phyloP scores from a whole-genome alignment of 2,113 vertebrate genomes.

The Caretta caretta region DNA sequence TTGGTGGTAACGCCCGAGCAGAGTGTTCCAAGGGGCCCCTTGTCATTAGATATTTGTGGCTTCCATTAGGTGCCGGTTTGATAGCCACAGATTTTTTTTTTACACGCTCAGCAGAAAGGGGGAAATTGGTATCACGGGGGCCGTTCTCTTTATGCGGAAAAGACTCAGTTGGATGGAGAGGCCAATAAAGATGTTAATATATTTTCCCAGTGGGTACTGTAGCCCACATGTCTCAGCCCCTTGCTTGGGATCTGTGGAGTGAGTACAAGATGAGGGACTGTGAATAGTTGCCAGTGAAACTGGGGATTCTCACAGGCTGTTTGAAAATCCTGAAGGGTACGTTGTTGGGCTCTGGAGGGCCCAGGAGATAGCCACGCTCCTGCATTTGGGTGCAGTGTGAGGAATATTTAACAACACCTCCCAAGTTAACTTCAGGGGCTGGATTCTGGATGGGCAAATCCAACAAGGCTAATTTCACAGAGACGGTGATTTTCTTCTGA shows the following conservation, averaged over 20 bases:
- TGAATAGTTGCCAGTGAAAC: slow-evolving; percentile 8
- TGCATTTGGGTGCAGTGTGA: not conserved
- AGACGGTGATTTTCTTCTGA: not conserved
- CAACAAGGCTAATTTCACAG: not conserved
- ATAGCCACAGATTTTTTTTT: slow-evolving; percentile 63
- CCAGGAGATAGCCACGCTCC: not conserved
- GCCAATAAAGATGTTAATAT: slow-evolving; percentile 68
- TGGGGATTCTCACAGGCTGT: slow-evolving; percentile 7
- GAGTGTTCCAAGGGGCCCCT: slow-evolving; percentile 30
- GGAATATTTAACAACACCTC: not conserved
- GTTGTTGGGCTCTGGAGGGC: not conserved
- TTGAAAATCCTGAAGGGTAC: not conserved
- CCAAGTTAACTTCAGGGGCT: not conserved
- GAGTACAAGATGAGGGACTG: not conserved
- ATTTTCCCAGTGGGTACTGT: slow-evolving; percentile 47
- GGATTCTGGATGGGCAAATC: not conserved
- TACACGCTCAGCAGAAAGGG: slow-evolving; percentile 61
- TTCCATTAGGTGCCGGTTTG: slow-evolving; percentile 61
- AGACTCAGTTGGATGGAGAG: slow-evolving; percentile 64
- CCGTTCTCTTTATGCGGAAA: slow-evolving; percentile 73
- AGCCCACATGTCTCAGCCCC: slow-evolving; percentile 36
- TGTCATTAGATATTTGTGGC: slow-evolving; percentile 61
- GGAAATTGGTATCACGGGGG: slow-evolving; percentile 73
- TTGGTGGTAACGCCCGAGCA: slow-evolving; percentile 44
- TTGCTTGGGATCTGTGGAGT: slow-evolving; percentile 26